phyloP scores from a whole-genome alignment of 2,113 vertebrate species.

The Calcarius ornatus region DNA sequence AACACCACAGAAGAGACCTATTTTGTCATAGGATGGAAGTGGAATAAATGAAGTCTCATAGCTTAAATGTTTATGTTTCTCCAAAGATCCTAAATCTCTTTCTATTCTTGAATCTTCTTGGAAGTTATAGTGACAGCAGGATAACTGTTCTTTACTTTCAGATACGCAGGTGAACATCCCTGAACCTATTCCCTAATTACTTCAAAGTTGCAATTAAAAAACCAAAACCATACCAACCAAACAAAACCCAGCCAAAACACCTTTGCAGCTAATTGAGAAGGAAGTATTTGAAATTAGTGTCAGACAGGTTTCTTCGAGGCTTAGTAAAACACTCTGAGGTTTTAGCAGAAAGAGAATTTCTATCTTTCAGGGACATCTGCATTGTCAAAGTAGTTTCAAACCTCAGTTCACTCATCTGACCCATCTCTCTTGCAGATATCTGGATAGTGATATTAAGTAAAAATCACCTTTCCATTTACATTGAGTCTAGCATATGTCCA shows the following conservation, averaged over 20 bases:
- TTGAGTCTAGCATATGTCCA: background rate
- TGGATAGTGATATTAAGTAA: background rate
- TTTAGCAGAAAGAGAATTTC: background rate
- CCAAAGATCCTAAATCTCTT: background rate
- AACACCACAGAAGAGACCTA: background rate
- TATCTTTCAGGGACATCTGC: background rate
- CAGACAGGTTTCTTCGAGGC: background rate
- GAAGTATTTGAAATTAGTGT: background rate
- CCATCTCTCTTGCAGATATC: background rate
- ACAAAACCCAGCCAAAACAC: background rate
- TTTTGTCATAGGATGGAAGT: background rate
- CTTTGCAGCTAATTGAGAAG: background rate
- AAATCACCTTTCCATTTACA: background rate
- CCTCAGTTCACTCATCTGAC: background rate
- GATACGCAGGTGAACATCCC: background rate
- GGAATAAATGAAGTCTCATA: background rate
- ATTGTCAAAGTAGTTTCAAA: background rate
- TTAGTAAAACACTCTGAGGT: background rate
- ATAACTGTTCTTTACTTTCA: background rate
- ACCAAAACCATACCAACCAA: accelerated
- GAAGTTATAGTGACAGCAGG: background rate
- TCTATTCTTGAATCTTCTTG: background rate
- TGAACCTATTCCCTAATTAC: background rate
- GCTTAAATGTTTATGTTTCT: background rate
- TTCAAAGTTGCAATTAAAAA: background rate